Base-by-base conservation (phyloP, 2,113 vertebrate genomes). In the Leucosticte australis region DNA sequence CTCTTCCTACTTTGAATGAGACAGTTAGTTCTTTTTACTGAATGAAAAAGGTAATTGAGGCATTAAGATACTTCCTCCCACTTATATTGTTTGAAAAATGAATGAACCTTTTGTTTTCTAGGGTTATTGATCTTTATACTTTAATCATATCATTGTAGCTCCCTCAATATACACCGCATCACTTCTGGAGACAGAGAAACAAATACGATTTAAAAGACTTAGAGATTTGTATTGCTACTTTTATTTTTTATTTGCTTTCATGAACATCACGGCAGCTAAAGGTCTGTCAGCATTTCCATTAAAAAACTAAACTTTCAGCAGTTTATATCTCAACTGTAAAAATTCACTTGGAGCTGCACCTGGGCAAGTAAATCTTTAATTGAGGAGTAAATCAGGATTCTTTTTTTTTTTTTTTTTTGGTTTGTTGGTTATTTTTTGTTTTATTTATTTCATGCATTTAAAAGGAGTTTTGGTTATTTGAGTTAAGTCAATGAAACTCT, bases 301-400 rank as follows among this genome's bases (percentile, higher is more conserved):
- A 81, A 90, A 97, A 95, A 88, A 37, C 24, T 70, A 74, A 78
- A 87, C 94, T 97, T 95, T 92, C 89, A 97, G 78, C 42, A 92
- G 69, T 96, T 97, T 96, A 77, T 95, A 94, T 76, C 71, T 92
- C 70, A 90, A 23, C 76, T 76, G 39, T 94, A 96, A 97, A 97
- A 97, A 94, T 78, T 87, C 37, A 77, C 65, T 80, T 30, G 67
- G 85, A 59, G 24, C 78, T 96, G 77, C 73, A 92, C 83, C 55
- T 94, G 16, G 15, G 50, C 60, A 97, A 97, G 84, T 19, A 94
- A 93, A 67, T 71, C 82, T 57, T 93, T 79, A 95, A 73, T 41
- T 91, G 74, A 92, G 50, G 41, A 76, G 67, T 42, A 96, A 95
- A 95, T 39, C 17, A 2, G 7, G 22, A 41, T 60, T 87, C 41